Evolutionary conservation across 92 coral and sea anemone genomes (phyloP), one percentile per base, ranked within the genome.

Genomic region (Paramuricea clavata): DNA sequence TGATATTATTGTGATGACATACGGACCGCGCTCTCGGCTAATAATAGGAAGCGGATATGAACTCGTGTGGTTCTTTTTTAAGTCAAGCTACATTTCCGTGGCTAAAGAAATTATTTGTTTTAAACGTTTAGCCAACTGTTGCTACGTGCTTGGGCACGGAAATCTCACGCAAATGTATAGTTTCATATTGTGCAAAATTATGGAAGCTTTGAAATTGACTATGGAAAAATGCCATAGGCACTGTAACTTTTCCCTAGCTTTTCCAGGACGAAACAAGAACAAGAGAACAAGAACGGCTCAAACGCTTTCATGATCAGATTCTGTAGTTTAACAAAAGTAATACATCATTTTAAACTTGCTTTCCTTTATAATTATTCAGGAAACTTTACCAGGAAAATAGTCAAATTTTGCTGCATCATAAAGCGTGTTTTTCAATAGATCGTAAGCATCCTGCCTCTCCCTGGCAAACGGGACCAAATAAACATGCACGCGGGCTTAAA

Each of bases 31-130:
- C 35, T 22, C 68, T 27, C 33, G 68, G 31, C 68, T 28, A 33
- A 65, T 65, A 65, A 28, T 65, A 62, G 70, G 72, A 65, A 65
- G 39, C 72, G 72, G 72, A 65, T 28, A 65, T 65, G 7, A 65
- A 65, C 12, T 16, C 41, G 72, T 28, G 36, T 39, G 72, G 72
- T 13, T 65, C 10, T 39, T 65, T 27, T 65, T 19, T 2, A 21
- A 54, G 72, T 65, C 39, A 65, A 65, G 39, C 36, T n/a, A 65
- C 35, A n/a, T 65, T 65, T 65, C 36, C 72, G 72, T 21, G 39
- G 72, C 13, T 11, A 27, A 28, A 65, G 31, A 65, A 28, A 65
- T 65, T 62, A 12, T 62, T 62, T 62, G 70, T 62, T 62, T 62
- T 2, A 31, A 65, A 25, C 72, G n/a, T 28, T 30, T 31, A 65